phyloP scores from a whole-genome alignment of 2,888 invertebrate species.

The Rambutsinella grinnellia region DNA sequence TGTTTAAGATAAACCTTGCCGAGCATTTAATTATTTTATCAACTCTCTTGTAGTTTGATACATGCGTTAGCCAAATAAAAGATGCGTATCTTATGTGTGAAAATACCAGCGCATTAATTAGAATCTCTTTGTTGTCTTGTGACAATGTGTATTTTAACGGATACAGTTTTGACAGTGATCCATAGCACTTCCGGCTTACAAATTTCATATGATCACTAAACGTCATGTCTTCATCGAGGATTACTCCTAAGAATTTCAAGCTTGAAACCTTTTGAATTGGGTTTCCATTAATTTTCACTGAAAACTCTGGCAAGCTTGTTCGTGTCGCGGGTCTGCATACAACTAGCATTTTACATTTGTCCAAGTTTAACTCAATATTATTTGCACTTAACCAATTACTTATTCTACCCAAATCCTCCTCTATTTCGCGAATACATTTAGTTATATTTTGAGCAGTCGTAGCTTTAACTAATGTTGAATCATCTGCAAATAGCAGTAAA shows the following conservation, averaged over 20 bases:
- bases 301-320: background rate
- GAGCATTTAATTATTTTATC: background rate
- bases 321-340: background rate
- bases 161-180: background rate
- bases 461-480: background rate
- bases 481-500: background rate
- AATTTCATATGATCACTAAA: background rate
- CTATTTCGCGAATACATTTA: background rate
- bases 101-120: background rate
- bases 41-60: background rate
- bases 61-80: background rate
- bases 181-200: background rate
- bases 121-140: background rate
- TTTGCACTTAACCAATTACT: background rate
- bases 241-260: background rate
- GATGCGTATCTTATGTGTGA: background rate
- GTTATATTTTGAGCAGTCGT: background rate
- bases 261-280: background rate
- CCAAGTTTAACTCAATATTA: background rate
- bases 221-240: background rate
- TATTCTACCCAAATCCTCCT: background rate
- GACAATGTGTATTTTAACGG: background rate
- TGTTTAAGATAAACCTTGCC: background rate
- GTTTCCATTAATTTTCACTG: background rate
- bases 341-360: background rate